Conservation (phyloP, 1,140 invertebrate species). For the Protaetia brevitarsis region DNA sequence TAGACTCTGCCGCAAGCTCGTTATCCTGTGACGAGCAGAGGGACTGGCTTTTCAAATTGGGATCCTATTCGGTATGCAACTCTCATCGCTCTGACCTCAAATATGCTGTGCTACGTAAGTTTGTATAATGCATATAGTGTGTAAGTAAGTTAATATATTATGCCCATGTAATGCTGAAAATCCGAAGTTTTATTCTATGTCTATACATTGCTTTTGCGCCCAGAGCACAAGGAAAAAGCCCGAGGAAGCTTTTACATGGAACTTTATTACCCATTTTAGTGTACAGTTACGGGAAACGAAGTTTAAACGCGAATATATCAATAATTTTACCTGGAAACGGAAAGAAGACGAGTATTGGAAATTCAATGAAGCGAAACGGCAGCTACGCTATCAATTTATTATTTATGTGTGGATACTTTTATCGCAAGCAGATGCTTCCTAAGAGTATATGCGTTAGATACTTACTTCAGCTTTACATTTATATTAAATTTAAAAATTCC, state of each 20-base stretch:
- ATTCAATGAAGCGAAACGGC: background rate
- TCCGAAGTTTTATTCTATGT: too few species aligned
- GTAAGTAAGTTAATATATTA: too few species aligned
- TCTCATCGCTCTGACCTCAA: background rate
- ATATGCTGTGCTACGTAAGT: constrained; percentile 7
- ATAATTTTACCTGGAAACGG: background rate
- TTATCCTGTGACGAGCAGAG: background rate
- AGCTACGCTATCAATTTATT: background rate
- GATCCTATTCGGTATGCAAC: background rate
- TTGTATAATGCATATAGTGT: too few species aligned
- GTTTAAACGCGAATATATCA: background rate
- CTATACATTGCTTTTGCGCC: too few species aligned
- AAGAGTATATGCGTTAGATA: background rate
- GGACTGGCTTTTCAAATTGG: background rate
- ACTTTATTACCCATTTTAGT: too few species aligned
- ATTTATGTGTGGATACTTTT: background rate
- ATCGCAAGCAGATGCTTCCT: background rate
- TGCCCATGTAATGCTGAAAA: too few species aligned
- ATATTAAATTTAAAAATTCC: background rate
- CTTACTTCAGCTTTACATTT: background rate
- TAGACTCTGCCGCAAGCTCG: background rate
- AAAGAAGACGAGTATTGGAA: background rate
- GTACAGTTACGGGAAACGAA: too few species aligned
- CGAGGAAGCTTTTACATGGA: too few species aligned
- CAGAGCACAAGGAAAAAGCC: too few species aligned